These are phyloP conservation scores for Hemichromis elongatus DNA, from an alignment of 2,113 vertebrate species.

Conservation along the genomic window DNA sequence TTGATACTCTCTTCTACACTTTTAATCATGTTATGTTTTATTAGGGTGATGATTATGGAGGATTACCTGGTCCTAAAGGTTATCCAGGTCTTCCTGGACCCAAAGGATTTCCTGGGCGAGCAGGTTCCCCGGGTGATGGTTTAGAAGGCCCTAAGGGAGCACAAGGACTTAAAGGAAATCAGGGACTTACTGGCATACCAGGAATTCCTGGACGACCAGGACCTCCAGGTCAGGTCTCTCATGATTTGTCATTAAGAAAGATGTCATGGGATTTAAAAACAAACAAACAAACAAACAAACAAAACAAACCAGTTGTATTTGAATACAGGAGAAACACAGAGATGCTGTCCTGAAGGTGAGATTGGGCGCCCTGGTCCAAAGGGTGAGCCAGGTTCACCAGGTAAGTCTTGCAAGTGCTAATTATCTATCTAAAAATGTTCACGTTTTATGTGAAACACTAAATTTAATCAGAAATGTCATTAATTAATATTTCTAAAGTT, in stretches of 20 bases:
- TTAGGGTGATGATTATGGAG: conserved; percentile 73
- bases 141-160: conserved; percentile 71
- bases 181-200: conserved; percentile 69
- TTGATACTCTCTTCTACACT: neutral
- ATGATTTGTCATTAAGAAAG: neutral
- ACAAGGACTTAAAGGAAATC: conserved; percentile 73
- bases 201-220: conserved; percentile 71
- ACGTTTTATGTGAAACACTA: neutral
- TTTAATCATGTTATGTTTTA: neutral
- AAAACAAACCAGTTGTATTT: neutral
- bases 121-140: conserved; percentile 71
- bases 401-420: conserved; percentile 12
- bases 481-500: neutral
- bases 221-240: conserved; percentile 36
- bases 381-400: conserved; percentile 46
- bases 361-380: conserved; percentile 34
- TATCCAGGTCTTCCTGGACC: conserved; percentile 71
- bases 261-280: neutral
- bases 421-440: neutral
- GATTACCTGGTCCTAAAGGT: conserved; percentile 78
- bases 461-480: neutral
- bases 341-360: conserved; percentile 12
- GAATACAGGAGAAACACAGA: conserved; percentile 38
- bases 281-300: neutral
- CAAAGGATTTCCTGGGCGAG: conserved; percentile 73